A percentile compares a stretch with the other conserved stretches of the same genome.
Conservation (phyloP, 2,113 vertebrate species). For the Panthera leo region DNA sequence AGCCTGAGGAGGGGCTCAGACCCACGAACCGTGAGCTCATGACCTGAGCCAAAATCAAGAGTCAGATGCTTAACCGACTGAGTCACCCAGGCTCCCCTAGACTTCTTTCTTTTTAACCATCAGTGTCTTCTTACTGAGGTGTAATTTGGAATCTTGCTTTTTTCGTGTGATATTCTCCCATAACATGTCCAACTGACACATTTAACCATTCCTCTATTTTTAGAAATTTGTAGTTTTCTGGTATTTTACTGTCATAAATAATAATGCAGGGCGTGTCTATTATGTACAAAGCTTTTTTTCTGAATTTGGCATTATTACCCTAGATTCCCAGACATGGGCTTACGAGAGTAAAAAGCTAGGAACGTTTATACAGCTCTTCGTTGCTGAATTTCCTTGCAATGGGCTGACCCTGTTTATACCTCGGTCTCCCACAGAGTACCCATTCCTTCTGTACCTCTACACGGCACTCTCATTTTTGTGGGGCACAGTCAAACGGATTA, state of each 20-base stretch:
- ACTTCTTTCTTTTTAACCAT: not conserved
- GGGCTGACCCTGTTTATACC: not conserved
- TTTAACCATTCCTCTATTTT: not conserved
- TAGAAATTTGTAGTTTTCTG: not conserved
- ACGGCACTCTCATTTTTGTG: not conserved
- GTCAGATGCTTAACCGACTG: too few relatives aligned
- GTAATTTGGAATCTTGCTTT: not conserved
- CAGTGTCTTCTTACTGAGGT: not conserved
- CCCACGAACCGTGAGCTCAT: too few relatives aligned
- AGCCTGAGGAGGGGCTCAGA: too few relatives aligned
- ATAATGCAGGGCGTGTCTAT: not conserved
- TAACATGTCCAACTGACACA: not conserved
- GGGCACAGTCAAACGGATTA: not conserved
- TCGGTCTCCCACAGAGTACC: fast-evolving
- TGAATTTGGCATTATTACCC: not conserved
- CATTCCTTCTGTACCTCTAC: not conserved
- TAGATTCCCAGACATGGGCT: not conserved
- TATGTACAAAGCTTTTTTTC: not conserved
- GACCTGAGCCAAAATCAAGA: too few relatives aligned
- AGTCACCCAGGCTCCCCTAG: too few relatives aligned
- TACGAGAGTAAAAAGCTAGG: not conserved
- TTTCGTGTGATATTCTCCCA: not conserved
- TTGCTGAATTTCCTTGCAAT: not conserved
- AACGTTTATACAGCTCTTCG: not conserved
- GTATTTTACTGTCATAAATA: not conserved